Base-by-base conservation (phyloP, 2,888 invertebrate species). In the Tetranychus piercei region DNA sequence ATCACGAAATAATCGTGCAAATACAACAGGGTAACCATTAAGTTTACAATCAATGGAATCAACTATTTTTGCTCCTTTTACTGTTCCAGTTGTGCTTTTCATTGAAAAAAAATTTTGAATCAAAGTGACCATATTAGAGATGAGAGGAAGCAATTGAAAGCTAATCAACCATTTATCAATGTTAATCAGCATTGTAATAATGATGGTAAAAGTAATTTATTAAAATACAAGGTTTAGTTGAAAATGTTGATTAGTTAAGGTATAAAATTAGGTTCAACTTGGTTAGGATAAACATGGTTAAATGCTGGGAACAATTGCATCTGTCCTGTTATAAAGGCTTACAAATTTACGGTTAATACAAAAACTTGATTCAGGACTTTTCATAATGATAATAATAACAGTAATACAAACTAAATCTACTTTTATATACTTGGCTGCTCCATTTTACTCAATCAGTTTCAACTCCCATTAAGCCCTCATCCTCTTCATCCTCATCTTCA, bases 401-500 rank as follows among this genome's bases (percentile, higher is more conserved):
- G 34, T 34, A 34, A 34, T 34, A 34, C 34, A 34, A 5, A 34
- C 34, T 34, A 34, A 34, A 34, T 34, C 34, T 34, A 34, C 34
- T 34, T 34, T 34, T 34, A 34, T 34, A 34, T 34, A 34, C 34
- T 34, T 34, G 34, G 34, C 4, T 34, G 34, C 34, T 34, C 34
- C 34, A 34, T 34, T 34, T 55, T 55, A 15, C 55, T 55, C 55
- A 55, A 55, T 55, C 55, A 15, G 3, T 15, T 15, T 55, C 15
- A 55, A 55, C 55, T 55, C 15, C 55, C 9, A 55, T 55, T 15
- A 15, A 55, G 7, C 15, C 15, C 9, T 55, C 55, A 55, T 55
- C 80, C 94, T 88, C 82, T 90, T 69, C 69, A 9, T 20, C 69
- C 5, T 69, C 69, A 20, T 66, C 66, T 20, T 66, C 66, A 66